Percentiles rank a stretch among this genome's conserved stretches.
Conservation (phyloP, 2,888 invertebrate genomes). For the Eupithecia centaureata region DNA sequence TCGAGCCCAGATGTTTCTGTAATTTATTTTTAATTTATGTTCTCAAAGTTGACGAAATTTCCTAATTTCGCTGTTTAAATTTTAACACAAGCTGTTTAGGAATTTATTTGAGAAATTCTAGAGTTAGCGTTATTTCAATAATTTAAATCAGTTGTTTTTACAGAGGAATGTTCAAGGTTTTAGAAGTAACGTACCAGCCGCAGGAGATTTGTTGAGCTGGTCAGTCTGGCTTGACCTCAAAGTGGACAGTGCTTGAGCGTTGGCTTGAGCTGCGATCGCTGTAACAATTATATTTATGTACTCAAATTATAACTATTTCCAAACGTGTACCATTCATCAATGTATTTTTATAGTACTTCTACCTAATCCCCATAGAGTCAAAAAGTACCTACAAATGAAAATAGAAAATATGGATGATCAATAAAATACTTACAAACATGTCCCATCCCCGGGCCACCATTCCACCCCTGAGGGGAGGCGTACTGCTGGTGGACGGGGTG, state of each 20-base stretch:
- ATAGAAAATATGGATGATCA: background rate
- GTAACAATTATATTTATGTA: background rate
- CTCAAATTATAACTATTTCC: background rate
- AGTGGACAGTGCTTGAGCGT: background rate
- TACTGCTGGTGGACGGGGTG: background rate
- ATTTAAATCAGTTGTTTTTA: background rate
- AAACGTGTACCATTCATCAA: background rate
- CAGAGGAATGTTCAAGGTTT: background rate
- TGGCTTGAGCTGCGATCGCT: conserved; percentile 15
- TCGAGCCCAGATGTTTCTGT: conserved; percentile 70
- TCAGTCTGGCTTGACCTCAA: conserved; percentile 1
- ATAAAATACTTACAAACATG: background rate
- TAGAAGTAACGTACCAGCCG: background rate
- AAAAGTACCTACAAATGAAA: background rate
- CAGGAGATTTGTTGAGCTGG: background rate
- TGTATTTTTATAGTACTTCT: background rate
- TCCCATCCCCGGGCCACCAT: background rate
- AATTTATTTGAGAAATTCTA: conserved; percentile 24
- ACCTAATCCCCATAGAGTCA: background rate
- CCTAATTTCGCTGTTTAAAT: conserved; percentile 48
- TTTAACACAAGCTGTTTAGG: conserved; percentile 29
- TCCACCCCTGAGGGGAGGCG: background rate
- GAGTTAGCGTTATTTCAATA: conserved; percentile 8
- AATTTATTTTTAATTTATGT: conserved; percentile 81
- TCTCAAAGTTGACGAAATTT: conserved; percentile 67